A percentile compares a stretch with the other conserved stretches of the same genome.
phyloP scores from a whole-genome alignment of 2,888 invertebrate genomes.

The Scaptodrosophila latifasciaeformis region DNA sequence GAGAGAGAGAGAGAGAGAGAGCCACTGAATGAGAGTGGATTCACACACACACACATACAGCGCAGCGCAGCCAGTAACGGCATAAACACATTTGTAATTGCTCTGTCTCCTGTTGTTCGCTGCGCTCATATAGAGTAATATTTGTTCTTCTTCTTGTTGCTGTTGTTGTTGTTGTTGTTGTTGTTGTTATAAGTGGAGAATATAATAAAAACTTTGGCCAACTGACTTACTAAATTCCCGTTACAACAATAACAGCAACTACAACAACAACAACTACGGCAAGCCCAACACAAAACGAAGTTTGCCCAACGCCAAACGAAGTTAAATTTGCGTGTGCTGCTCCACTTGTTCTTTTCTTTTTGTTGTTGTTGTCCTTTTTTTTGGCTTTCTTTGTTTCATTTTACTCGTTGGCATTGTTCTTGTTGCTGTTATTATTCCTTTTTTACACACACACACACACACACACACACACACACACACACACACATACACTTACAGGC shows the following conservation, averaged over 20 bases:
- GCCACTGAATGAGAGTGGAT: background rate
- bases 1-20: background rate
- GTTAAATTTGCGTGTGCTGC: slow-evolving; percentile 29
- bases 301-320: slow-evolving; percentile 8
- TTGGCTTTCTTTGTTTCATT: background rate
- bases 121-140: slow-evolving; percentile 10
- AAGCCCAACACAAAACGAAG: slow-evolving; percentile 1
- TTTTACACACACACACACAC: background rate
- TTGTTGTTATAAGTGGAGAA: slow-evolving; percentile 9
- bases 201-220: background rate
- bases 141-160: background rate
- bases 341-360: background rate
- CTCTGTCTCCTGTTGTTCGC: slow-evolving; percentile 30
- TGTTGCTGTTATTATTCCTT: background rate
- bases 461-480: background rate
- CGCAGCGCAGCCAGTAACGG: slow-evolving; percentile 20
- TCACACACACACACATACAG: slow-evolving; percentile 2
- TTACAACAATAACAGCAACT: too few species aligned
- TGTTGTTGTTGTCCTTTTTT: slow-evolving; percentile 12
- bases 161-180: slow-evolving; percentile 14
- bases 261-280: too few species aligned
- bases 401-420: background rate
- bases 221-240: too few species aligned
- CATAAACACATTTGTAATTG: slow-evolving; percentile 57
- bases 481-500: background rate